A percentile compares a stretch with the other conserved stretches of the same genome.
Evolutionary conservation across 2,113 vertebrate species (phyloP).

Genomic region (Vireo altiloquus): DNA sequence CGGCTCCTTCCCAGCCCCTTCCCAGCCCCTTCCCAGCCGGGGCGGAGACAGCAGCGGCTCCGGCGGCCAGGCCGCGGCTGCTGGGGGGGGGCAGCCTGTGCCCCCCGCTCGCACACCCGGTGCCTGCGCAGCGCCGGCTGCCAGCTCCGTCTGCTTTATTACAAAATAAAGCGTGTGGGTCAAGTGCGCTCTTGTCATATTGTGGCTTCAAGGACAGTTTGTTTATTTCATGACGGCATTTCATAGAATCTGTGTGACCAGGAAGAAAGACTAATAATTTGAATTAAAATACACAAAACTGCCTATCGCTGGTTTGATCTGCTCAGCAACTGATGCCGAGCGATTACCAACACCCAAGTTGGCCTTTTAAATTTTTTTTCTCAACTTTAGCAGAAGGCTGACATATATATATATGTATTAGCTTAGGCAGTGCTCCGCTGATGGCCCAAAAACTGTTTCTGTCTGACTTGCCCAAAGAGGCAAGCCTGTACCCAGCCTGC

Average conservation of each 20-base stretch:
- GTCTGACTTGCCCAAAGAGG: not conserved
- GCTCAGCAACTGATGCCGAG: not conserved
- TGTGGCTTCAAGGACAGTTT: not conserved
- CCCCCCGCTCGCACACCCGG: not conserved
- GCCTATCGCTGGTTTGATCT: not conserved
- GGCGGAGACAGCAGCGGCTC: not conserved
- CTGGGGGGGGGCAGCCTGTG: too few species aligned
- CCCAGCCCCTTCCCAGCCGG: not conserved
- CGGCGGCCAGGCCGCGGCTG: not conserved
- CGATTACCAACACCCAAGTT: not conserved
- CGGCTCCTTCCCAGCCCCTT: not conserved
- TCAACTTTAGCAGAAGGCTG: not conserved
- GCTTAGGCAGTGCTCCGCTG: rapidly evolving
- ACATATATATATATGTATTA: too few species aligned
- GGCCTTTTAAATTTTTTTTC: too few species aligned
- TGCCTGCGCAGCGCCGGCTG: not conserved
- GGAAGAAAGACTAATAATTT: not conserved
- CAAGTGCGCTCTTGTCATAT: not conserved
- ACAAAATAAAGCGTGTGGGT: not conserved
- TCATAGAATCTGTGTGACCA: not conserved
- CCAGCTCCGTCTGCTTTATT: not conserved
- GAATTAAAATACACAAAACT: not conserved
- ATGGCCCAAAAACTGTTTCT: too few species aligned
- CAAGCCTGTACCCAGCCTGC: too few species aligned
- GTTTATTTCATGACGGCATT: not conserved